Conservation (phyloP, 64 coral and sea anemone genomes). For the Montipora cactus region DNA sequence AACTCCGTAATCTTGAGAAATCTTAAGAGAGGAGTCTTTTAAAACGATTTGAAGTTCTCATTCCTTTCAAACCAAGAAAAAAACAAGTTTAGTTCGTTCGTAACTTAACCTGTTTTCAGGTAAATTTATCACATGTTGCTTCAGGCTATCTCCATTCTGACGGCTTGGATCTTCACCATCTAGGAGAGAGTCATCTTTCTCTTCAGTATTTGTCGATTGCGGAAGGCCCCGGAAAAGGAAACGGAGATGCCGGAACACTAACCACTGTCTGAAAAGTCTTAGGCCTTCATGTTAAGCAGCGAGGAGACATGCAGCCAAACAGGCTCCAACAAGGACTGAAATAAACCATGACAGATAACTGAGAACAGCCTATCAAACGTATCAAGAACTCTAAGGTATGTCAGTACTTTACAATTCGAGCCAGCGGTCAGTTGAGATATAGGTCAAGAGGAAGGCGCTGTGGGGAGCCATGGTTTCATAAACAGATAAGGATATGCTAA, state of each 20-base stretch:
- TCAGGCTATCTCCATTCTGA: not conserved
- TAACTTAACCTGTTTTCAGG: not conserved
- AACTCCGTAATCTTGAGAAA: too few species aligned
- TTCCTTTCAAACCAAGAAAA: too few species aligned
- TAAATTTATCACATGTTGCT: not conserved
- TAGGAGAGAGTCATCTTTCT: not conserved
- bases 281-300: conserved; percentile 21
- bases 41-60: too few species aligned
- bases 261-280: conserved; percentile 37
- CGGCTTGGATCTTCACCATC: not conserved
- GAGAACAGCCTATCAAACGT: not conserved
- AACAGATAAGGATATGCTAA: too few species aligned
- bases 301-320: not conserved
- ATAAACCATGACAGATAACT: not conserved
- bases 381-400: too few species aligned
- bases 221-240: not conserved
- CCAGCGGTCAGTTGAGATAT: too few species aligned
- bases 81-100: too few species aligned
- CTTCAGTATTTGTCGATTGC: not conserved
- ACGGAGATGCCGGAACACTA: not conserved
- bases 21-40: too few species aligned
- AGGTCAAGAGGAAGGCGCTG: too few species aligned
- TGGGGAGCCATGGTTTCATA: too few species aligned
- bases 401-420: too few species aligned
- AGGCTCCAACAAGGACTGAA: conserved; percentile 27